phyloP scores from a whole-genome alignment of 2,888 invertebrate genomes.

The Zhuqinia jingwanae region DNA sequence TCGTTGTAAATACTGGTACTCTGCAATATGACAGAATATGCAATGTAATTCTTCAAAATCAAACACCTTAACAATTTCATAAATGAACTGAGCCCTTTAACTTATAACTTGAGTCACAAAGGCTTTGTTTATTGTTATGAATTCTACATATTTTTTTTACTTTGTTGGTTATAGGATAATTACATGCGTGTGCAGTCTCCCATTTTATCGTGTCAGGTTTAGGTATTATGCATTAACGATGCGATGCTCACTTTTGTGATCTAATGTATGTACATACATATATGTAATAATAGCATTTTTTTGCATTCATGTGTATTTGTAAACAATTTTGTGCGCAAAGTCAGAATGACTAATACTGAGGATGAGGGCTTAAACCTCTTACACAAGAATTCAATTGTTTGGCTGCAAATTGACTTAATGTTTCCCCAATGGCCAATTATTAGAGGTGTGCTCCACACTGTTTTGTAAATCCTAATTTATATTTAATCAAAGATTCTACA shows the following conservation, averaged over 20 bases:
- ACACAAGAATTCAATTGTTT: conserved; percentile 52
- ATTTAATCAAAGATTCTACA: conserved; percentile 23
- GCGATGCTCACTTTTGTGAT: neutral
- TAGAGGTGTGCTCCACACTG: conserved; percentile 24
- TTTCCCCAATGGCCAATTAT: conserved; percentile 61
- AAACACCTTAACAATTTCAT: conserved; percentile 50
- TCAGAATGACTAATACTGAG: too few species aligned
- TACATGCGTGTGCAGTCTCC: conserved; percentile 1
- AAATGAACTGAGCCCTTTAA: conserved; percentile 14
- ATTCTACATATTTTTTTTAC: neutral
- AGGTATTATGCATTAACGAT: too few species aligned
- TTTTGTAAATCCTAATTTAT: conserved; percentile 54
- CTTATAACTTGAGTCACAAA: conserved; percentile 32
- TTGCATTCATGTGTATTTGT: neutral
- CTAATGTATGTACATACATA: neutral
- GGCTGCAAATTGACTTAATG: conserved; percentile 32
- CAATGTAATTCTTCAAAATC: conserved; percentile 47
- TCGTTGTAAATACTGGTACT: too few species aligned
- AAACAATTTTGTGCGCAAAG: too few species aligned
- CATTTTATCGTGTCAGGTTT: conserved; percentile 9
- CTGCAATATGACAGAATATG: too few species aligned
- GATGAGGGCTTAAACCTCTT: conserved; percentile 13
- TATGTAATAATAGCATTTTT: conserved; percentile 28
- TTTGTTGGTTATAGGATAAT: too few species aligned
- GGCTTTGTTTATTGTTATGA: conserved; percentile 10